Base-by-base conservation (phyloP, 2,797 vertebrate species). In the Artibeus lituratus region DNA sequence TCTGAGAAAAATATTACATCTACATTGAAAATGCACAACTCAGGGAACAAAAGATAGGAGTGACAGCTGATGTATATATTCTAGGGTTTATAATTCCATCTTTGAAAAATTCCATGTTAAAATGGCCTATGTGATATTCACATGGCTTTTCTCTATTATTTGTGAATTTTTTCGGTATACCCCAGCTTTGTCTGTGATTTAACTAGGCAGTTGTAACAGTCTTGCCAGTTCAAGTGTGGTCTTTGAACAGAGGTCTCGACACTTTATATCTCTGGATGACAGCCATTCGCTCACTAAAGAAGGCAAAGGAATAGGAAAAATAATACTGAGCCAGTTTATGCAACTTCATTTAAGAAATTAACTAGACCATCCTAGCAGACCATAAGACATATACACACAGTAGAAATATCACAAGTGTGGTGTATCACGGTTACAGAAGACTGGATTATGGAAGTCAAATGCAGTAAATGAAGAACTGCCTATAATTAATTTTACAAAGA, bases 401-500 rank as follows among this genome's bases (percentile, higher is more conserved):
- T 12, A 94, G 49, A 57, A 92, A 86, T 84, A 44, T 91, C 67
- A 80, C 42, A 67, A 89, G 42, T 37, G 16, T 80, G 22, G 62
- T 51, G 0, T 78, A 51, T 49, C 69, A 92, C 42, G 82, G 2
- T 90, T 78, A 87, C 19, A 76, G 65, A 93, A 67, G 39, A 96
- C 83, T 10, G 35, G n/a, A 94, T 94, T 92, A 37, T 26, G 69
- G 67, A 87, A 74, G 89, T 95, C 57, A 88, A 73, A 92, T 44
- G 32, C 39, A 82, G 7, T 82, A 91, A 89, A 94, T 7, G 73
- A 94, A 81, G 85, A 95, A 67, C 16, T 21, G 22, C 15, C 67
- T 77, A 72, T 55, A 55, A 96, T 73, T 92, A 85, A 90, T 96
- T 96, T 97, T 91, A 90, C 35, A 97, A 98, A 96, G 90, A 97